Conservation (phyloP, 2,888 invertebrate species). For the Chymomyza fuscimana region DNA sequence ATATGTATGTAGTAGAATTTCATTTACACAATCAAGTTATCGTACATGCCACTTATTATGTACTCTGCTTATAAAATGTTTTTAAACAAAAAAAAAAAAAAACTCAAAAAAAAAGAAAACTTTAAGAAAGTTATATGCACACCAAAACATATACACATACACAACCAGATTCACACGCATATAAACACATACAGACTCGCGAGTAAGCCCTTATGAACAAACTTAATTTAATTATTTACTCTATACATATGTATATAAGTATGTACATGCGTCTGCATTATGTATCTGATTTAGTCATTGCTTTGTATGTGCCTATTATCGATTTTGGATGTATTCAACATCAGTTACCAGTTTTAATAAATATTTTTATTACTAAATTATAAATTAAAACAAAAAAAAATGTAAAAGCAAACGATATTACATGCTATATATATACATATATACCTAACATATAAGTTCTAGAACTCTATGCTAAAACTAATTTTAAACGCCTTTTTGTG, state of each 20-base stretch:
- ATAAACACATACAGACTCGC: neutral
- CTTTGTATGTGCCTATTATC: conserved; percentile 71
- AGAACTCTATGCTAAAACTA: conserved; percentile 6
- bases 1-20: conserved; percentile 23
- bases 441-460: neutral
- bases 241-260: conserved; percentile 3
- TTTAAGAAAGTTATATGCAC: neutral
- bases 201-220: conserved; percentile 57
- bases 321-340: conserved; percentile 67
- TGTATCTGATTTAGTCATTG: conserved; percentile 67
- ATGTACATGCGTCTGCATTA: conserved; percentile 12
- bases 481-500: conserved; percentile 22
- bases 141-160: conserved; percentile 17
- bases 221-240: conserved; percentile 5
- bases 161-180: conserved; percentile 8
- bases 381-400: conserved; percentile 1
- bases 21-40: neutral
- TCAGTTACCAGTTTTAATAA: conserved; percentile 56
- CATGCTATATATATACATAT: neutral
- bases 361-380: conserved; percentile 38
- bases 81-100: conserved; percentile 4
- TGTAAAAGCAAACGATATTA: neutral
- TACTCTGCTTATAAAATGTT: conserved; percentile 8
- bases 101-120: neutral
- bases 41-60: neutral